Percentiles rank a stretch among this genome's conserved stretches.
phyloP scores from a whole-genome alignment of 2,888 invertebrate species.

The Dysmachus trigonus region DNA sequence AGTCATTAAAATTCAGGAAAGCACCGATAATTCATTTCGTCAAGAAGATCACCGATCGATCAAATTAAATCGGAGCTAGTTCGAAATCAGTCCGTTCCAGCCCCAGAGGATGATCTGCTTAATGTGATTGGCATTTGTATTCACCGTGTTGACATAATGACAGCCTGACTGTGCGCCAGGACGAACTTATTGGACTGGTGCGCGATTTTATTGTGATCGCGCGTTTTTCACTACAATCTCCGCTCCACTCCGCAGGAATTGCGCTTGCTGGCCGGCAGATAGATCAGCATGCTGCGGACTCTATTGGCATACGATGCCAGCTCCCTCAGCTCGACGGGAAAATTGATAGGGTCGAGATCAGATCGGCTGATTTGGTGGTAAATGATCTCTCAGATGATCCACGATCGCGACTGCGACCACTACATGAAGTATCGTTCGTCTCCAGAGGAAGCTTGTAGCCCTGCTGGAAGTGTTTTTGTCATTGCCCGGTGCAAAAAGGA shows the following conservation, averaged over 20 bases:
- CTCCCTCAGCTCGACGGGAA: not conserved
- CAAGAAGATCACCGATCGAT: conserved; percentile 23
- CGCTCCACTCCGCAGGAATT: not conserved
- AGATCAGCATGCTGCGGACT: not conserved
- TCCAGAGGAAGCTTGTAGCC: not conserved
- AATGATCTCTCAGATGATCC: conserved; percentile 38
- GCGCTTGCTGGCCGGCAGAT: not conserved
- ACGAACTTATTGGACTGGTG: conserved; percentile 51
- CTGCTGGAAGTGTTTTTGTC: conserved; percentile 33
- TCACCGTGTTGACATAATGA: conserved; percentile 64
- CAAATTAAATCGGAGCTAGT: conserved; percentile 34
- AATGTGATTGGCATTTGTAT: conserved; percentile 65
- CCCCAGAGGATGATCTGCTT: conserved; percentile 26
- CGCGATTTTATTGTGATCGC: conserved; percentile 52
- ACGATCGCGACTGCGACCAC: conserved; percentile 5
- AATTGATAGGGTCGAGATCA: conserved; percentile 12
- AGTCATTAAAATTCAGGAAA: conserved; percentile 35
- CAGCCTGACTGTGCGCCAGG: conserved; percentile 56
- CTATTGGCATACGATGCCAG: not conserved
- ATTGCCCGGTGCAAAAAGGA: not conserved
- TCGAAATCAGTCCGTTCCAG: conserved; percentile 9
- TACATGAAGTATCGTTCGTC: conserved; percentile 29
- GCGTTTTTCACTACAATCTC: conserved; percentile 51
- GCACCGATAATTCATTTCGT: conserved; percentile 34
- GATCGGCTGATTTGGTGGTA: conserved; percentile 40